Conservation (phyloP, 2,797 vertebrate species). For the Thalassophryne amazonica region DNA sequence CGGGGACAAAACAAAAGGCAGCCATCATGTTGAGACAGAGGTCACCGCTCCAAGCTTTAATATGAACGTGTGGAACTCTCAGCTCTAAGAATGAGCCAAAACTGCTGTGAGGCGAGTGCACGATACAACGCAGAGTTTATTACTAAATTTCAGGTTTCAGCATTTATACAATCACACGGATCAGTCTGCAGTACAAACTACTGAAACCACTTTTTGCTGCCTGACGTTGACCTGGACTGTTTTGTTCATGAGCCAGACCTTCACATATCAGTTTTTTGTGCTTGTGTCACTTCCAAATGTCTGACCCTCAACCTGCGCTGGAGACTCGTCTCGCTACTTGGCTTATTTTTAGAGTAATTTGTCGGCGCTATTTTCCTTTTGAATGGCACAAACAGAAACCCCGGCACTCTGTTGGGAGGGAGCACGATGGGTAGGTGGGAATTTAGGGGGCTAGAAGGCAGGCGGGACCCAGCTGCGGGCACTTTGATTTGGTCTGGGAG, state of each 20-base stretch:
- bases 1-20: constrained; percentile 34
- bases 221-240: no score
- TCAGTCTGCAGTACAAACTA: no score
- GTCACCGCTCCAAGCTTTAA: constrained; percentile 10
- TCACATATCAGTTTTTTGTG: background rate
- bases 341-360: constrained; percentile 73
- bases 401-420: constrained; percentile 23
- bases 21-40: constrained; percentile 35
- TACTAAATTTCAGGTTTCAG: no score
- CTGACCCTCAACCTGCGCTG: constrained; percentile 21
- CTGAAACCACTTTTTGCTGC: no score
- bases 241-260: no score
- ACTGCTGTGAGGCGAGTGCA: background rate
- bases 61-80: constrained; percentile 1
- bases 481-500: constrained; percentile 76
- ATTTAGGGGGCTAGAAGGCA: constrained; percentile 49
- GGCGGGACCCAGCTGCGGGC: constrained; percentile 71
- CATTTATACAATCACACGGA: no score
- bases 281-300: constrained; percentile 3
- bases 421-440: constrained; percentile 19
- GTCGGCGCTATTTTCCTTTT: constrained; percentile 65
- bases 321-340: constrained; percentile 47
- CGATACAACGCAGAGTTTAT: constrained; percentile 2
- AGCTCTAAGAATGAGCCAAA: background rate
- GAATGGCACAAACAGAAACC: constrained; percentile 58